Conservation (phyloP, 2,113 vertebrate genomes). For the Ctenodactylus gundi region DNA sequence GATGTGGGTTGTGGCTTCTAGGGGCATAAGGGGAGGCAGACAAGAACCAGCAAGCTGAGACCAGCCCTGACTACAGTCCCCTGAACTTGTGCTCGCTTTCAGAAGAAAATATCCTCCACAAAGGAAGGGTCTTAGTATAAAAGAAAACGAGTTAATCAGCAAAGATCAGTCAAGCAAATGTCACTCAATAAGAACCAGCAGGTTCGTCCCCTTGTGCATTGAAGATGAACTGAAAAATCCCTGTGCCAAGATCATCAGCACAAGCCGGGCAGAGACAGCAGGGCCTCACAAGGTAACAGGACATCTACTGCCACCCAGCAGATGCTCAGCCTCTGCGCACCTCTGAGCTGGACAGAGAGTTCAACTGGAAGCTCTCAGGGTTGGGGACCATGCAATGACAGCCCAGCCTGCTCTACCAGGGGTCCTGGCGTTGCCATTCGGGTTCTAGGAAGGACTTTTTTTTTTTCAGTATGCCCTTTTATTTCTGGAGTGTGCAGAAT, state of each 20-base stretch:
- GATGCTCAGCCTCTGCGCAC: not conserved
- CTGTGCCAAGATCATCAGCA: conserved; percentile 71
- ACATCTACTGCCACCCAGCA: not conserved
- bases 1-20: not conserved
- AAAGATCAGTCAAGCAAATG: not conserved
- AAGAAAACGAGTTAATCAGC: not conserved
- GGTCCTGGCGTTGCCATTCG: not conserved
- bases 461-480: not conserved
- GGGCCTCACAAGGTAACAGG: conserved; percentile 27
- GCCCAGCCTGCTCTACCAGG: not conserved
- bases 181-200: not conserved
- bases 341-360: not conserved
- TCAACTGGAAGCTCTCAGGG: not conserved
- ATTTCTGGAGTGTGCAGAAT: conserved; percentile 1
- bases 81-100: conserved; percentile 59
- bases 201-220: conserved; percentile 69
- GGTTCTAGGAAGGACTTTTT: not conserved
- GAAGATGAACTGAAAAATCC: conserved; percentile 78
- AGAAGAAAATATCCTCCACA: conserved; percentile 7
- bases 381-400: not conserved
- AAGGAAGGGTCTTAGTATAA: not conserved
- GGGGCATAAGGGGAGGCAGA: not conserved
- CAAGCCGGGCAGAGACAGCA: not conserved
- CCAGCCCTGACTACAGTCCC: not conserved
- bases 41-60: not conserved